Evolutionary conservation across 2,113 vertebrate species (phyloP).

Genomic region (Eublepharis macularius): DNA sequence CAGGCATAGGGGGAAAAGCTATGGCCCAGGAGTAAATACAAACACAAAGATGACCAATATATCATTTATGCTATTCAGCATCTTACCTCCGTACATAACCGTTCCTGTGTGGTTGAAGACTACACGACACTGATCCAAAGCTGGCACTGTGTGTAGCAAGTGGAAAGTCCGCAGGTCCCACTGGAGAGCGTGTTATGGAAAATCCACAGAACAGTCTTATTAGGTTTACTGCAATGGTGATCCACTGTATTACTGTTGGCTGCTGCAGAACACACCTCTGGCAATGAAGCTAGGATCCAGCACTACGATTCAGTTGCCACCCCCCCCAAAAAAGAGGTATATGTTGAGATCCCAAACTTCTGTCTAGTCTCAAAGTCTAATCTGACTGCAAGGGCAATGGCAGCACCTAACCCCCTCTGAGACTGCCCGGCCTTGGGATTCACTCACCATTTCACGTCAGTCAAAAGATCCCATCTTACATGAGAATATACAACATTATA

Average conservation of each 20-base stretch:
- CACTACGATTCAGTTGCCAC: not conserved
- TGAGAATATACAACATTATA: too few relatives aligned
- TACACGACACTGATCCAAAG: slow-evolving; percentile 98
- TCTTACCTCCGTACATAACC: slow-evolving; percentile 97
- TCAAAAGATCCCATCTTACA: too few relatives aligned
- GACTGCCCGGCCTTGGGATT: too few relatives aligned
- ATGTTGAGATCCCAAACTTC: too few relatives aligned
- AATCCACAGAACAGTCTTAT: not conserved
- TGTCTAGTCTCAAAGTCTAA: too few relatives aligned
- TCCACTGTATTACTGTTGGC: not conserved
- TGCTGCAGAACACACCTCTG: not conserved
- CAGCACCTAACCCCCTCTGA: too few relatives aligned
- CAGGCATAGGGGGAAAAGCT: not conserved
- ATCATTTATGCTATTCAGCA: not conserved
- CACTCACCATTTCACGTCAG: too few relatives aligned
- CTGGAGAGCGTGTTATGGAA: slow-evolving; percentile 81
- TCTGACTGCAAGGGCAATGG: too few relatives aligned
- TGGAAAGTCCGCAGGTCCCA: slow-evolving; percentile 98
- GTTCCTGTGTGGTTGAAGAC: slow-evolving; percentile 98
- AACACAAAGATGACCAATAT: not conserved
- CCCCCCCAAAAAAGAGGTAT: too few relatives aligned
- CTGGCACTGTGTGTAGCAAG: slow-evolving; percentile 95
- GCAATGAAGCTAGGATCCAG: not conserved
- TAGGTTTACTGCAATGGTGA: not conserved
- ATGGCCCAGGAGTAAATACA: not conserved